Conservation (phyloP, 2,113 vertebrate genomes). For the Phrynosoma platyrhinos region DNA sequence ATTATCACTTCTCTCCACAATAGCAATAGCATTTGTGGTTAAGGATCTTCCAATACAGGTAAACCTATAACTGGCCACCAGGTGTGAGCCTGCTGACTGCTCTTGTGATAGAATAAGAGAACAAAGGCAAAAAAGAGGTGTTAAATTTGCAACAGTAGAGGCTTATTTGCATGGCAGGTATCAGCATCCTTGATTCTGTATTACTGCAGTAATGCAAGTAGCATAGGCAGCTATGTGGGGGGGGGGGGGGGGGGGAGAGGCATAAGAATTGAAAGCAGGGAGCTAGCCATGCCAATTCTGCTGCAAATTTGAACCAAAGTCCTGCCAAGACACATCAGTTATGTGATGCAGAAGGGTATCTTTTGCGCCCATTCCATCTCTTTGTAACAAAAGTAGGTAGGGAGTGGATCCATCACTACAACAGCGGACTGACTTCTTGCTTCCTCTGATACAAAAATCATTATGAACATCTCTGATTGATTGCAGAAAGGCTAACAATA, state of each 20-base stretch:
- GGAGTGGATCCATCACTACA: background rate
- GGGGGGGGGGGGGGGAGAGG: no score
- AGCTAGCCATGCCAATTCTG: slow-evolving; percentile 37
- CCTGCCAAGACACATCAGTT: background rate
- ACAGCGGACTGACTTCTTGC: slow-evolving; percentile 49
- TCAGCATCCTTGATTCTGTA: slow-evolving; percentile 12
- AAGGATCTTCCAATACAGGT: slow-evolving; percentile 6
- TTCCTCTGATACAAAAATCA: slow-evolving; percentile 46
- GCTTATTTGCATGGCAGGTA: background rate
- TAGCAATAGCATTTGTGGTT: slow-evolving; percentile 23
- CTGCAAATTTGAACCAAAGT: slow-evolving; percentile 40
- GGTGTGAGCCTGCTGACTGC: slow-evolving; percentile 39
- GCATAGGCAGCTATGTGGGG: background rate
- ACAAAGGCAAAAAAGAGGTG: background rate
- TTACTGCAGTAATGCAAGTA: background rate
- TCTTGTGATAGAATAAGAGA: slow-evolving; percentile 27
- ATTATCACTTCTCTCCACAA: slow-evolving; percentile 38
- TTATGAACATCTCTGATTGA: slow-evolving; percentile 55
- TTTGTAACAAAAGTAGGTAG: slow-evolving; percentile 21
- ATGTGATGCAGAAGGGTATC: background rate
- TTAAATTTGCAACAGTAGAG: background rate
- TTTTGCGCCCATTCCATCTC: slow-evolving; percentile 1
- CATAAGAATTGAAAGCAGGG: background rate
- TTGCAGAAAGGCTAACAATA: slow-evolving; percentile 50
- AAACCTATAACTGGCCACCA: slow-evolving; percentile 27